phyloP scores from a whole-genome alignment of 2,113 vertebrate genomes.

The Spermophilus dauricus region DNA sequence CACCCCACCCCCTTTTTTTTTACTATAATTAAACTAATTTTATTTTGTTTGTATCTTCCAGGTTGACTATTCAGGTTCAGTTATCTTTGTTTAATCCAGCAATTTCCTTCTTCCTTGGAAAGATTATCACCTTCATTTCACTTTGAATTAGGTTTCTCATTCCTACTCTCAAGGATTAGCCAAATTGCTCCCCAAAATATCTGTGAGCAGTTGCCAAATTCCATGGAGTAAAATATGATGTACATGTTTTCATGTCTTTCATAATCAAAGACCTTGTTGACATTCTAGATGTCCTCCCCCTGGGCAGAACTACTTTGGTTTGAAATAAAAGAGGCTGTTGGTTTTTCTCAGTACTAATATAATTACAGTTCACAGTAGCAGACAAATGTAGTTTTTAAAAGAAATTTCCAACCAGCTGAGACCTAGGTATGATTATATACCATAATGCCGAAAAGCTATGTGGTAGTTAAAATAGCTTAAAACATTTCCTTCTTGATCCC shows the following conservation, averaged over 20 bases:
- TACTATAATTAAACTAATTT: not conserved
- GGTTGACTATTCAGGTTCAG: constrained; percentile 28
- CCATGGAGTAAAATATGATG: constrained; percentile 48
- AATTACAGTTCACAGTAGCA: not conserved
- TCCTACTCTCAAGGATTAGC: constrained; percentile 57
- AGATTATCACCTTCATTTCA: constrained; percentile 71
- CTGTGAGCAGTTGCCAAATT: constrained; percentile 60
- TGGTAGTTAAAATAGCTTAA: not conserved
- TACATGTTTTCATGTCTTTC: constrained; percentile 62
- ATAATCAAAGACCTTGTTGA: constrained; percentile 34
- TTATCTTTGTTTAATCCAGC: constrained; percentile 50
- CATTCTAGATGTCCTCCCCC: constrained; percentile 36
- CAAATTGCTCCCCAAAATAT: constrained; percentile 64
- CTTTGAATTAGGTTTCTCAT: constrained; percentile 64
- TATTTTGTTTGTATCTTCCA: constrained; percentile 4
- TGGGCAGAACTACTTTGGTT: not conserved
- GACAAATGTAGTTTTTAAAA: not conserved
- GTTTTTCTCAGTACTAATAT: not conserved
- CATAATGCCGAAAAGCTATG: not conserved
- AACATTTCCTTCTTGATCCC: not conserved
- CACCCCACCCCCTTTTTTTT: not conserved
- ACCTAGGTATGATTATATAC: not conserved
- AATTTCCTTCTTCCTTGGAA: constrained; percentile 65
- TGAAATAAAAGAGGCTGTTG: not conserved
- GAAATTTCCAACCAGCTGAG: not conserved